Evolutionary conservation across 1,140 invertebrate species (phyloP).

Genomic region (Saccostrea echinata): DNA sequence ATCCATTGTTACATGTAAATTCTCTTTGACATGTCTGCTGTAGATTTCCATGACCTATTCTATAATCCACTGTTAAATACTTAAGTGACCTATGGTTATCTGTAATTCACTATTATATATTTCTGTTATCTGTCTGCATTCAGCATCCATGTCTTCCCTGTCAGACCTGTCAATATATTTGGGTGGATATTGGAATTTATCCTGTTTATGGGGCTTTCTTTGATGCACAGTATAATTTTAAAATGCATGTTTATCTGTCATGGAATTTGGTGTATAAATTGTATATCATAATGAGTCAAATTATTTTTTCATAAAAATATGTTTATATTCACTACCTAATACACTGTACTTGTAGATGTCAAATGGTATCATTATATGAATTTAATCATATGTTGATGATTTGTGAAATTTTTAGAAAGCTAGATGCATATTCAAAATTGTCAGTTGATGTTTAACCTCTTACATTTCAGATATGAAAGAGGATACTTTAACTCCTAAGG

Average conservation of each 20-base stretch:
- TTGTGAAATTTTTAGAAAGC: background rate
- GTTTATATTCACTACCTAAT: background rate
- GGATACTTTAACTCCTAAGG: slow-evolving; percentile 37
- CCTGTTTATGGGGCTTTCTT: too few species aligned
- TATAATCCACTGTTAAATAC: too few species aligned
- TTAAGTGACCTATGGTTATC: too few species aligned
- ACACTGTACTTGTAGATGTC: too few species aligned
- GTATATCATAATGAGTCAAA: background rate
- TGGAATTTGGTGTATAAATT: background rate
- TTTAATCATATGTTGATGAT: background rate
- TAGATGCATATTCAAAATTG: background rate
- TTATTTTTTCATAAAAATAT: background rate
- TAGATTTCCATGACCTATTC: too few species aligned
- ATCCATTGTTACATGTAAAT: too few species aligned
- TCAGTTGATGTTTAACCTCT: background rate
- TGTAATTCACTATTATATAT: too few species aligned
- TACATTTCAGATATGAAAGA: slow-evolving; percentile 39
- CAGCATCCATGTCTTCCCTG: too few species aligned
- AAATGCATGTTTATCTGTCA: background rate
- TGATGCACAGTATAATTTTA: background rate
- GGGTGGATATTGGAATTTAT: too few species aligned
- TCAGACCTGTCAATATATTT: too few species aligned
- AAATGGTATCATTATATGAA: background rate
- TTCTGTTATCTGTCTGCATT: too few species aligned
- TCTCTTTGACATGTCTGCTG: too few species aligned